Conservation (phyloP, 2,888 invertebrate species). For the Dioctria rufipes region DNA sequence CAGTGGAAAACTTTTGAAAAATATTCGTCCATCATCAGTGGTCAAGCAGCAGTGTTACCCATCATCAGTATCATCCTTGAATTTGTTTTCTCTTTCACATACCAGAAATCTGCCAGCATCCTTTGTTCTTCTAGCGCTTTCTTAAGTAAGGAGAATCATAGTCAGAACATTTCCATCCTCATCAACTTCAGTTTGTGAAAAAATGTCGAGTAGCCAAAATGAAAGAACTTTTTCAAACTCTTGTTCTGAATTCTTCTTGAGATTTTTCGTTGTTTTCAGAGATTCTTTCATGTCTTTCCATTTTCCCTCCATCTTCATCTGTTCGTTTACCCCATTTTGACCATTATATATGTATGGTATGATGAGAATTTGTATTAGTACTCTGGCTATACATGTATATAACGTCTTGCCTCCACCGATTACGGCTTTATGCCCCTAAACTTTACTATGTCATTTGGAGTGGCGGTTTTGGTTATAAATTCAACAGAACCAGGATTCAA, state of each 20-base stretch:
- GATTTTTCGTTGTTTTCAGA: conserved; percentile 5
- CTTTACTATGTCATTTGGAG: conserved; percentile 30
- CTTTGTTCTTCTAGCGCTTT: too few relatives aligned
- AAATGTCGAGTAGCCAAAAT: conserved; percentile 31
- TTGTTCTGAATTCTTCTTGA: conserved; percentile 23
- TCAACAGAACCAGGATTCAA: not conserved
- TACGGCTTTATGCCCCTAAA: conserved; percentile 7
- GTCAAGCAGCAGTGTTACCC: conserved; percentile 6
- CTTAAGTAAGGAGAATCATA: not conserved
- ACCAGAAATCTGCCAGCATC: too few relatives aligned
- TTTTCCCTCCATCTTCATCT: too few relatives aligned
- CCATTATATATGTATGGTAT: not conserved
- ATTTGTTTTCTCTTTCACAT: not conserved
- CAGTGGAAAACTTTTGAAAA: not conserved
- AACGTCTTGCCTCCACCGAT: not conserved
- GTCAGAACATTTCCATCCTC: not conserved
- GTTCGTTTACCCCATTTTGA: not conserved
- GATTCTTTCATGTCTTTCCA: not conserved
- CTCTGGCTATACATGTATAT: not conserved
- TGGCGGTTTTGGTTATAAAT: conserved; percentile 20
- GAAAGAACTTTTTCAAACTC: conserved; percentile 36
- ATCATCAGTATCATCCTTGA: not conserved
- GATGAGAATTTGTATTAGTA: too few relatives aligned
- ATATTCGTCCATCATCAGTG: conserved; percentile 11
- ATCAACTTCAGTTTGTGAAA: conserved; percentile 11